Percentiles rank a stretch among this genome's conserved stretches.
Evolutionary conservation across 2,888 invertebrate species (phyloP).

Genomic region (Camptogramma bilineatum): DNA sequence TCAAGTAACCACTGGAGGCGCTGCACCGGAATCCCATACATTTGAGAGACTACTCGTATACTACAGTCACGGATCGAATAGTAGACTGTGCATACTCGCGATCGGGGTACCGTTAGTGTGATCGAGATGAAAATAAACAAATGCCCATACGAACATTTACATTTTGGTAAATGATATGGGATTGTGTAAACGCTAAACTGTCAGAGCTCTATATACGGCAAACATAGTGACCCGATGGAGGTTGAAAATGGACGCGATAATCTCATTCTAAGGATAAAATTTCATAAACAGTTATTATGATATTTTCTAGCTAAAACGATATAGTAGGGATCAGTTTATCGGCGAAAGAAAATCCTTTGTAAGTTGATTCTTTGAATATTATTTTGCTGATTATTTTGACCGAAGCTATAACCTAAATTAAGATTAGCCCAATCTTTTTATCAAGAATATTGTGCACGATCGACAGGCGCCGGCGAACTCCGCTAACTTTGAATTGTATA

Average conservation of each 20-base stretch:
- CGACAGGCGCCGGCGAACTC: too few species aligned
- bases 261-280: slow-evolving; percentile 50
- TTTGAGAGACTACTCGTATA: too few species aligned
- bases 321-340: slow-evolving; percentile 9
- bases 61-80: too few species aligned
- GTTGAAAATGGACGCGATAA: slow-evolving; percentile 30
- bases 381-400: background rate
- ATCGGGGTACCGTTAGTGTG: too few species aligned
- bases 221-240: background rate
- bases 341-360: slow-evolving; percentile 4
- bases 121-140: background rate
- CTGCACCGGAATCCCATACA: too few species aligned
- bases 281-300: slow-evolving; percentile 22
- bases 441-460: too few species aligned
- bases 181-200: background rate
- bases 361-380: background rate
- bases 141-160: background rate
- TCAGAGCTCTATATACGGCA: background rate
- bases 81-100: too few species aligned
- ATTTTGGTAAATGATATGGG: background rate
- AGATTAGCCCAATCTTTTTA: background rate
- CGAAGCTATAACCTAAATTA: background rate
- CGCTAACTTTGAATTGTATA: too few species aligned
- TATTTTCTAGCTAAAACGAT: slow-evolving; percentile 8
- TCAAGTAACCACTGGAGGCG: too few species aligned